These are phyloP conservation scores for Falco berigora DNA, from an alignment of 2,797 vertebrate species.

Conservation along the genomic window DNA sequence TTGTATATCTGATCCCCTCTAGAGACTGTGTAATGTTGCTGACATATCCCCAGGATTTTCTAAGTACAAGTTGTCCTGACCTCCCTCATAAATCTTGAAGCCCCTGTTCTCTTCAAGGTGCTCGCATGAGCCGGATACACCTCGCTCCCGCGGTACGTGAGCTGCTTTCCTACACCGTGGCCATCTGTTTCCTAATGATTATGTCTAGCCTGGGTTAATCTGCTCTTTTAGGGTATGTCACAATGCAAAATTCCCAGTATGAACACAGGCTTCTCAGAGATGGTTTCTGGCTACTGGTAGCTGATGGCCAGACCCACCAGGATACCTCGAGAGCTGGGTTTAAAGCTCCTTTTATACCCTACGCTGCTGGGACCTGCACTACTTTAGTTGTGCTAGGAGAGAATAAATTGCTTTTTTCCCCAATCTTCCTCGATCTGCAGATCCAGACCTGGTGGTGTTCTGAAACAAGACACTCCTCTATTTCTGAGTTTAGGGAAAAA, in stretches of 20 bases:
- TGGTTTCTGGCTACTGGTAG: neutral
- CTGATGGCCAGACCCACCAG: neutral
- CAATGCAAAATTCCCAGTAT: neutral
- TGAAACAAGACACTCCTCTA: neutral
- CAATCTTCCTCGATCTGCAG: neutral
- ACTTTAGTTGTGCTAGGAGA: neutral
- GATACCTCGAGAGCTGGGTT: neutral
- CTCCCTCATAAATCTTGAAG: neutral
- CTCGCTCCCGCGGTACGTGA: neutral
- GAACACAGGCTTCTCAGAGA: neutral
- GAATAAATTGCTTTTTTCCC: neutral
- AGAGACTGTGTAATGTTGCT: neutral
- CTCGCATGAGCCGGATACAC: neutral
- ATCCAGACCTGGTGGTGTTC: neutral
- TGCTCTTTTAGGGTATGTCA: neutral
- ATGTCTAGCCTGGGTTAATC: neutral
- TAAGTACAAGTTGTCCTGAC: conserved; percentile 11
- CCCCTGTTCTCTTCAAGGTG: neutral
- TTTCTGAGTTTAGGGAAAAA: neutral
- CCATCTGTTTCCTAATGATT: conserved; percentile 34
- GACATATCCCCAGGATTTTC: neutral
- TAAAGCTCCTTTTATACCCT: neutral
- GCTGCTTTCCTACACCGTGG: neutral
- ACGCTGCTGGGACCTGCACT: neutral
- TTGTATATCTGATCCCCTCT: neutral